Evolutionary conservation across 1,140 invertebrate species (phyloP).

Genomic region (Ganaspis sp.): DNA sequence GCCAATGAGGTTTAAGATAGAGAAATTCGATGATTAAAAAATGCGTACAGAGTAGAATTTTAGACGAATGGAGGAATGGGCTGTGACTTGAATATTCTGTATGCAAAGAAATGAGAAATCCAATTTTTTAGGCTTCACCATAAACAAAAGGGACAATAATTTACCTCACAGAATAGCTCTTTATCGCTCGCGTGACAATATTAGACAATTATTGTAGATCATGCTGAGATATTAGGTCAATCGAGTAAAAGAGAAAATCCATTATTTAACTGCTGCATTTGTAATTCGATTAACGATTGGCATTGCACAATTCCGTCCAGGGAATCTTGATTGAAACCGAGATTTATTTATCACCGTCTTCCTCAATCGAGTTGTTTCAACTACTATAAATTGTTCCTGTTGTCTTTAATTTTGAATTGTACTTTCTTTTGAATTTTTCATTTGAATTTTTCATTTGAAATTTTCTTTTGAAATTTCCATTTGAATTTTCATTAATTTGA

Average conservation of each 20-base stretch:
- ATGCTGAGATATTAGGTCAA: not conserved
- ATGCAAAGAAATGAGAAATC: constrained; percentile 50
- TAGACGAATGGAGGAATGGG: constrained; percentile 58
- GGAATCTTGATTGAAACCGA: not conserved
- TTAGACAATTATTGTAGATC: constrained; percentile 2
- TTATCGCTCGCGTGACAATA: constrained; percentile 23
- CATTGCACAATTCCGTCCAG: not conserved
- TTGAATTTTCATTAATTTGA: too few relatives aligned
- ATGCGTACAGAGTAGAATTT: constrained; percentile 40
- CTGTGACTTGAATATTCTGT: constrained; percentile 64
- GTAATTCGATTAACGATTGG: not conserved
- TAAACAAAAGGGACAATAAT: constrained; percentile 34
- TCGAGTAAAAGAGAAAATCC: not conserved
- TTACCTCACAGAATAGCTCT: constrained; percentile 22
- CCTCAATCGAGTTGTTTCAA: too few relatives aligned
- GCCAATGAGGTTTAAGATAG: not conserved
- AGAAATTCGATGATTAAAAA: constrained; percentile 48
- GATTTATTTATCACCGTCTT: too few relatives aligned
- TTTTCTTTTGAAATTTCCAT: too few relatives aligned
- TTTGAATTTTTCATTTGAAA: too few relatives aligned
- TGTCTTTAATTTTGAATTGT: too few relatives aligned
- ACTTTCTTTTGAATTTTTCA: too few relatives aligned
- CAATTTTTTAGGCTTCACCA: constrained; percentile 47
- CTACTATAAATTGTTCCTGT: too few relatives aligned
- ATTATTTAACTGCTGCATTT: not conserved